Evolutionary conservation across 1,140 invertebrate species (phyloP).

Genomic region (Nymphalis io): DNA sequence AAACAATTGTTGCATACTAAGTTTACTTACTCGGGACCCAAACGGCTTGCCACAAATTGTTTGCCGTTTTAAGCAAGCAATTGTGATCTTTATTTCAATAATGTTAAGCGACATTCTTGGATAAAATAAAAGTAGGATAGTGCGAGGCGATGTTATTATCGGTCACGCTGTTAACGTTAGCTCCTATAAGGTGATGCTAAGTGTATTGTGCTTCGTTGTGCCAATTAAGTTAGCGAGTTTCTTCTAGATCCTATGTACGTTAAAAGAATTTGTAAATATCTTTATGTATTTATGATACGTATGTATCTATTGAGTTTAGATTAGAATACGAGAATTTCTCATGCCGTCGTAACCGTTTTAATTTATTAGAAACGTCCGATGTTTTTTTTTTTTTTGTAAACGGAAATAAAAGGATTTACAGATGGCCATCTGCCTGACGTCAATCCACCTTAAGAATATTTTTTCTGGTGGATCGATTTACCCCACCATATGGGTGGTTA

Average conservation of each 20-base stretch:
- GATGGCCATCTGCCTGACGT: too few species aligned
- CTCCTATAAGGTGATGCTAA: slow-evolving; percentile 22
- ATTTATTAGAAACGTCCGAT: too few species aligned
- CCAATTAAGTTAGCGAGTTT: slow-evolving; percentile 37
- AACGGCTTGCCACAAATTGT: slow-evolving; percentile 11
- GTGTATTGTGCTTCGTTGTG: slow-evolving; percentile 33
- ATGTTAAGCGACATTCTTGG: not conserved
- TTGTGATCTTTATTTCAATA: slow-evolving; percentile 3
- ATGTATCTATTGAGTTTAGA: too few species aligned
- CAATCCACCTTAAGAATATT: too few species aligned
- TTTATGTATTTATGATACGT: too few species aligned
- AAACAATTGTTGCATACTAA: not conserved
- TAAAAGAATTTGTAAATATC: slow-evolving; percentile 12
- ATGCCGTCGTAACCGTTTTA: too few species aligned
- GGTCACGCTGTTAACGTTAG: slow-evolving; percentile 6
- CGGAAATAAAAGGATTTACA: too few species aligned
- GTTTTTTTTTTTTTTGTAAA: too few species aligned
- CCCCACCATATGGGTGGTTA: too few species aligned
- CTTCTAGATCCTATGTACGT: slow-evolving; percentile 13
- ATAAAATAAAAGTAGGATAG: not conserved
- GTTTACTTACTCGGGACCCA: not conserved
- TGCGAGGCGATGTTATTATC: not conserved
- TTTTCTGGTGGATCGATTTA: too few species aligned
- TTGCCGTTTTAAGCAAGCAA: not conserved
- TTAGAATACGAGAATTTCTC: too few species aligned